A percentile compares a stretch with the other conserved stretches of the same genome.
phyloP scores from a whole-genome alignment of 2,888 invertebrate genomes.

The Aethes cnicana region DNA sequence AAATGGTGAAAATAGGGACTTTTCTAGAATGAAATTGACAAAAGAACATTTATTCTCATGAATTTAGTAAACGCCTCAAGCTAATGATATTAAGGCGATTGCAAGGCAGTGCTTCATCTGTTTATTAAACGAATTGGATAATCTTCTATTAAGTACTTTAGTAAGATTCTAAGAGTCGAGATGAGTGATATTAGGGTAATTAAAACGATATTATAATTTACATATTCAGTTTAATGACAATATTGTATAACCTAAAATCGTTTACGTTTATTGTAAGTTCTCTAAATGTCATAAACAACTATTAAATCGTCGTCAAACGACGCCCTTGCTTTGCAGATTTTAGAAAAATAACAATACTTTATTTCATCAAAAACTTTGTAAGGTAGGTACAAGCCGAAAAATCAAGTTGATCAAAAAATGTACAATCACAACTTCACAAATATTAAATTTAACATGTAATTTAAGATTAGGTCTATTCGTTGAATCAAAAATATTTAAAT shows the following conservation, averaged over 20 bases:
- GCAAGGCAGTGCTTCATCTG: too few relatives aligned
- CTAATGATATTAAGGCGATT: too few relatives aligned
- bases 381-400: constrained; percentile 6
- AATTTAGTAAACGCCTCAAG: too few relatives aligned
- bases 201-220: constrained; percentile 10
- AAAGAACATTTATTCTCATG: too few relatives aligned
- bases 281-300: constrained; percentile 45
- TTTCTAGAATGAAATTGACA: too few relatives aligned
- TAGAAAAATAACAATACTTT: constrained; percentile 24
- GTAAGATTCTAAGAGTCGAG: neutral
- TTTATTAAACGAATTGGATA: too few relatives aligned
- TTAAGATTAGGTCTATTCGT: constrained; percentile 26
- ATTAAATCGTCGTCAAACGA: constrained; percentile 32
- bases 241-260: constrained; percentile 46
- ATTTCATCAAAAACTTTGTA: constrained; percentile 12
- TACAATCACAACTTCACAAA: constrained; percentile 27
- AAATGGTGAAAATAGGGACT: too few relatives aligned
- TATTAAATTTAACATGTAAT: constrained; percentile 14
- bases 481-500: constrained; percentile 28
- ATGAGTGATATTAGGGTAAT: neutral
- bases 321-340: constrained; percentile 22
- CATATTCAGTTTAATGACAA: constrained; percentile 45
- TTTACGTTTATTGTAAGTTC: constrained; percentile 41
- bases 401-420: constrained; percentile 20
- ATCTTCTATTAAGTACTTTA: too few relatives aligned